Evolutionary conservation across 1,140 invertebrate species (phyloP).

Genomic region (Bombus consobrinus): DNA sequence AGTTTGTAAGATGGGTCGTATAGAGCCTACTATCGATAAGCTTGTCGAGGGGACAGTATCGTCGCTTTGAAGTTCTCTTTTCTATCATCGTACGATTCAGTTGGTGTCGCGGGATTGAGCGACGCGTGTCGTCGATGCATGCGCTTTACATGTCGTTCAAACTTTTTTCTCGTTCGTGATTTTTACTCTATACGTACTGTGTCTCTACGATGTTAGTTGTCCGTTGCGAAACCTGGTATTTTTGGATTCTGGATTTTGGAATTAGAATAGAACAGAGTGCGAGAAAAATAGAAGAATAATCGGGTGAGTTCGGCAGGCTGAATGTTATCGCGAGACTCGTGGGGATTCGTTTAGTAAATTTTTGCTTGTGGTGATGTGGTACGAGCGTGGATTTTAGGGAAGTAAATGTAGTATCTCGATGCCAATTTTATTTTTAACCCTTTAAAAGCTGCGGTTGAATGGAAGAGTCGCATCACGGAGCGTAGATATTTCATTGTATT

Average conservation of each 20-base stretch:
- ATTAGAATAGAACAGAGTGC: background rate
- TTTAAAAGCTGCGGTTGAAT: slow-evolving; percentile 19
- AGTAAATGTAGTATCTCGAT: background rate
- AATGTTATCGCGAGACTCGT: too few relatives aligned
- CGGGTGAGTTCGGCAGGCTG: background rate
- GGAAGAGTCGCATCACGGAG: background rate
- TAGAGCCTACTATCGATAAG: background rate
- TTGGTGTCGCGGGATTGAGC: slow-evolving; percentile 10
- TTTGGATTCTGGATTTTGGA: background rate
- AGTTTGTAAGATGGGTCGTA: background rate
- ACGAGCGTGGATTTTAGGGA: background rate
- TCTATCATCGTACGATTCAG: background rate
- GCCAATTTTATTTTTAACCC: slow-evolving; percentile 29
- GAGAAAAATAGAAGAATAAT: too few relatives aligned
- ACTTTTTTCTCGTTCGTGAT: background rate
- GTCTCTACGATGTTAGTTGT: background rate
- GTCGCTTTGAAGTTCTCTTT: slow-evolving; percentile 11
- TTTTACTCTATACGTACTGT: background rate
- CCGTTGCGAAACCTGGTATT: too few relatives aligned
- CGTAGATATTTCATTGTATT: slow-evolving; percentile 25
- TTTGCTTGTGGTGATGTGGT: background rate
- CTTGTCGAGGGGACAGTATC: background rate
- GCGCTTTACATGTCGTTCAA: background rate
- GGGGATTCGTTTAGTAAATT: background rate
- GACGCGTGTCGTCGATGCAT: slow-evolving; percentile 6